These are phyloP conservation scores for Amblyornis subalaris DNA, from an alignment of 2,113 vertebrate species.

Conservation along the genomic window DNA sequence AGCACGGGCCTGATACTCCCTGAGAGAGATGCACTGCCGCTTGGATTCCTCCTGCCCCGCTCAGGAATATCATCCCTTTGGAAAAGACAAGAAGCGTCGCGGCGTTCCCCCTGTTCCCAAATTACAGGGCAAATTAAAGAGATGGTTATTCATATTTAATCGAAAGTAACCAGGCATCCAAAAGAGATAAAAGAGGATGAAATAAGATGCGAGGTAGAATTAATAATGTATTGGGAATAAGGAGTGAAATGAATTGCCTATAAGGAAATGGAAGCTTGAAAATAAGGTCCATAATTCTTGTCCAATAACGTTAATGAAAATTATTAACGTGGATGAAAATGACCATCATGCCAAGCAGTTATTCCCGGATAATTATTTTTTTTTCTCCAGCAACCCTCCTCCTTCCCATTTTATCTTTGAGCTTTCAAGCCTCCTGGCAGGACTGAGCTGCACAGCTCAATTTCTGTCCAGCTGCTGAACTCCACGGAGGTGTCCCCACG, in stretches of 20 bases:
- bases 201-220: neutral
- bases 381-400: neutral
- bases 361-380: neutral
- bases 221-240: neutral
- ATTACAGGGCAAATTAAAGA: neutral
- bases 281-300: neutral
- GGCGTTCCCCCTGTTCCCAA: neutral
- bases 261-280: neutral
- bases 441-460: neutral
- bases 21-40: neutral
- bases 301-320: neutral
- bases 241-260: neutral
- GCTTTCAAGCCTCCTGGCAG: neutral
- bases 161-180: neutral
- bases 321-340: neutral
- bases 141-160: neutral
- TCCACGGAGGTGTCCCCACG: fast-evolving
- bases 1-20: neutral
- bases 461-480: neutral
- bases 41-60: neutral
- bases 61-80: neutral
- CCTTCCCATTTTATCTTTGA: neutral
- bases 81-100: neutral
- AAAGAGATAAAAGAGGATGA: neutral
- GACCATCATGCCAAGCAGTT: neutral